These are phyloP conservation scores for Crotalus horridus DNA, from an alignment of 2,113 vertebrate genomes.

Conservation along the genomic window DNA sequence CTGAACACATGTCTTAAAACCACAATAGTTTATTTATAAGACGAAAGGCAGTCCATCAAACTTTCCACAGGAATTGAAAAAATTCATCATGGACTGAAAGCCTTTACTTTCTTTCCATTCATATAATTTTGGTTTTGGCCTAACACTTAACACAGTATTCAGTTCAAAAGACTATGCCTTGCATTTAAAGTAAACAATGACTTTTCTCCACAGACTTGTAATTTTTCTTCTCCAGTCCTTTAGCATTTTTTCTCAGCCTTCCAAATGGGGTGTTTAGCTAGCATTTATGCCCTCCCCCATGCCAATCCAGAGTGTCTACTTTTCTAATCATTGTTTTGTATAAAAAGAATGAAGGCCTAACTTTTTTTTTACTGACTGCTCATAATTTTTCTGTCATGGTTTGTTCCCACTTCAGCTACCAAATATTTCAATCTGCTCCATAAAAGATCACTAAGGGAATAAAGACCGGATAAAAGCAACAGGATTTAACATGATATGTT, in stretches of 20 bases:
- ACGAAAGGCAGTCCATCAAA: conserved; percentile 72
- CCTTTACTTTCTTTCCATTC: conserved; percentile 81
- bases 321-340: conserved; percentile 56
- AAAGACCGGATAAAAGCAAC: conserved; percentile 12
- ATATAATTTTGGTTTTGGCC: conserved; percentile 84
- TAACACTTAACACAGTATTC: conserved; percentile 75
- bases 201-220: conserved; percentile 62
- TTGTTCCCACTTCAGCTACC: conserved; percentile 11
- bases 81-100: conserved; percentile 75
- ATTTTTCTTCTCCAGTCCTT: conserved; percentile 61
- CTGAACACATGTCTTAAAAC: conserved; percentile 70
- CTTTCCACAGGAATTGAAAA: conserved; percentile 81
- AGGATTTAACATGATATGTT: not conserved
- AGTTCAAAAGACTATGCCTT: conserved; percentile 76
- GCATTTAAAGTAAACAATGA: conserved; percentile 70
- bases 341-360: conserved; percentile 39
- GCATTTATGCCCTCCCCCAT: conserved; percentile 19
- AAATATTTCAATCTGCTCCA: conserved; percentile 44
- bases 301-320: conserved; percentile 37
- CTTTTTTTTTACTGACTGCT: conserved; percentile 40
- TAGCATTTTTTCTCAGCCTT: conserved; percentile 55
- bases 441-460: conserved; percentile 39
- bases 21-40: conserved; percentile 74
- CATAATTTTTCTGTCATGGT: conserved; percentile 50
- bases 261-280: conserved; percentile 41